Conservation (phyloP, 1,140 invertebrate genomes). For the Arctopsyche grandis region DNA sequence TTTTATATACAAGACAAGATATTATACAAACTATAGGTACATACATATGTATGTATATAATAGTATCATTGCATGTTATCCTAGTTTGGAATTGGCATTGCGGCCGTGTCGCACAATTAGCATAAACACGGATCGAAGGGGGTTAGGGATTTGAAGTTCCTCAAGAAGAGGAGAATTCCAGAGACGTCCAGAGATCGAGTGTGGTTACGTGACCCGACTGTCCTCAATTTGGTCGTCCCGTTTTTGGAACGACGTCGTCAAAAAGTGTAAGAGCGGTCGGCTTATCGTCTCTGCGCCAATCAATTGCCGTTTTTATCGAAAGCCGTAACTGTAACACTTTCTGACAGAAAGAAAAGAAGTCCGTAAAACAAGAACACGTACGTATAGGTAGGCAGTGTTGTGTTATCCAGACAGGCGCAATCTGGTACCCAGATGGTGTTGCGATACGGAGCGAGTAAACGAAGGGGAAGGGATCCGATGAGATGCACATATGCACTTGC, state of each 20-base stretch:
- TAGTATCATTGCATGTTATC: no score
- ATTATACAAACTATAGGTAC: no score
- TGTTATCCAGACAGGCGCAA: constrained; percentile 2
- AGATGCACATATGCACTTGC: not conserved
- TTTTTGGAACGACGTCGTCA: not conserved
- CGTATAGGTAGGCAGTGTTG: no score
- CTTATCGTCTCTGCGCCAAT: not conserved
- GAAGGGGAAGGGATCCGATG: not conserved
- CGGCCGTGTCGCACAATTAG: not conserved
- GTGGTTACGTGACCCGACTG: not conserved
- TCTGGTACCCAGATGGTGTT: constrained; percentile 26
- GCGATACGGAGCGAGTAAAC: not conserved
- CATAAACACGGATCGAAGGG: not conserved
- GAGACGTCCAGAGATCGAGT: not conserved
- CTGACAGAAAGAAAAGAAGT: not conserved
- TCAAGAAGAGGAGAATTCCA: not conserved
- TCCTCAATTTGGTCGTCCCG: not conserved
- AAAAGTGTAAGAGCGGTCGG: not conserved
- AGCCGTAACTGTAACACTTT: not conserved
- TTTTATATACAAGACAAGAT: no score
- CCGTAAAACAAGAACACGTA: no score
- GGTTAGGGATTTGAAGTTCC: not conserved
- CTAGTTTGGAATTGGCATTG: no score
- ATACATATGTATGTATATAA: no score
- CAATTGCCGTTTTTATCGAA: not conserved